Evolutionary conservation across 2,888 invertebrate genomes (phyloP).

Genomic region (Limnephilus lunatus): DNA sequence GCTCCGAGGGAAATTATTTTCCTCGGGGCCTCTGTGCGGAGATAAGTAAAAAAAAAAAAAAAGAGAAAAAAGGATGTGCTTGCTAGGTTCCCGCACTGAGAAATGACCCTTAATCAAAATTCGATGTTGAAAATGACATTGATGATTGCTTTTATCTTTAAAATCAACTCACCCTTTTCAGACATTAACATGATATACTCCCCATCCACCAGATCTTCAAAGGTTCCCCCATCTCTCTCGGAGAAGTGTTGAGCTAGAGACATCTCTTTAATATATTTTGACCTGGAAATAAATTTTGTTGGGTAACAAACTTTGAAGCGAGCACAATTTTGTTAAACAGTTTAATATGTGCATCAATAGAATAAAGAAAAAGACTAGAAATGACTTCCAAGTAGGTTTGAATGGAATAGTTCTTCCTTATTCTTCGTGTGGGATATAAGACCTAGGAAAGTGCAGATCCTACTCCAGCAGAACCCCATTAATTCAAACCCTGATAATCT

Average conservation of each 20-base stretch:
- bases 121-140: no score
- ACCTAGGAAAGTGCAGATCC: background rate
- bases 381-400: background rate
- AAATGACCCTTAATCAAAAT: no score
- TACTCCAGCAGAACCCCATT: no score
- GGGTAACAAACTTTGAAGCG: background rate
- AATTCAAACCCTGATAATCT: no score
- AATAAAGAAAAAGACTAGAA: background rate
- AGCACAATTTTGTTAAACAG: background rate
- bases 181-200: constrained; percentile 70
- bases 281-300: constrained; percentile 69
- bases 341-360: background rate
- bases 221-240: constrained; percentile 78
- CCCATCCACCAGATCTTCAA: constrained; percentile 70
- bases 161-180: constrained; percentile 61
- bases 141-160: no score
- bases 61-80: no score
- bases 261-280: constrained; percentile 80
- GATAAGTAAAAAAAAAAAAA: no score
- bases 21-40: no score
- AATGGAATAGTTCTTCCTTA: background rate
- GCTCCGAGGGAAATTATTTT: no score
- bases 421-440: background rate
- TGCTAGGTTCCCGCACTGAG: no score
- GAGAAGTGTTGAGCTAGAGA: constrained; percentile 82